Conservation (phyloP, 2,888 invertebrate species). For the Cheilosia scutellata region DNA sequence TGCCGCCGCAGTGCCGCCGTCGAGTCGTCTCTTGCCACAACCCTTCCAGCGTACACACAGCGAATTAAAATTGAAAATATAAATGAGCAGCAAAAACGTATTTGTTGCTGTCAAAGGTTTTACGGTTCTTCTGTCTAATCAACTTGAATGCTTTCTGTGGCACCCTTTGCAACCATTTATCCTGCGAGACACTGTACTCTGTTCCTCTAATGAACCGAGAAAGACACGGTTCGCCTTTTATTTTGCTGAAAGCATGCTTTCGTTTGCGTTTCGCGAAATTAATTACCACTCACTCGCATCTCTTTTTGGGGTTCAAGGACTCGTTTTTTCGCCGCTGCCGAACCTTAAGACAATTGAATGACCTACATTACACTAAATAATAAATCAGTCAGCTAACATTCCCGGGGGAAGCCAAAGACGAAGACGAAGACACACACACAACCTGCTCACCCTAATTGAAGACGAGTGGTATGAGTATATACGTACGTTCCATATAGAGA, state of each 20-base stretch:
- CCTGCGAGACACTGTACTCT: conserved; percentile 31
- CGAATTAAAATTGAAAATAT: conserved; percentile 69
- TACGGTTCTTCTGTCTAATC: conserved; percentile 57
- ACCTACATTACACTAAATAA: conserved; percentile 71
- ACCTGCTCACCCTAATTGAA: conserved; percentile 69
- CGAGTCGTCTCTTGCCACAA: conserved; percentile 24
- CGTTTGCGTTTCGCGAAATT: conserved; percentile 67
- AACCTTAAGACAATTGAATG: conserved; percentile 67
- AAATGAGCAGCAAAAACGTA: conserved; percentile 70
- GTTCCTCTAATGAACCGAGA: conserved; percentile 53
- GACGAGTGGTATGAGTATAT: conserved; percentile 22
- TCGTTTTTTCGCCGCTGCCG: conserved; percentile 20
- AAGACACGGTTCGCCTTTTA: conserved; percentile 33
- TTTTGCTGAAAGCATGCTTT: conserved; percentile 41
- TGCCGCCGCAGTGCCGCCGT: conserved; percentile 24
- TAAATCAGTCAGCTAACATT: conserved; percentile 66
- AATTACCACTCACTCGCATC: conserved; percentile 61
- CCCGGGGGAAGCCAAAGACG: background rate
- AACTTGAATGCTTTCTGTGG: conserved; percentile 43
- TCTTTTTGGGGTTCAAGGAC: conserved; percentile 62
- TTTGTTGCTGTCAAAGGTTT: conserved; percentile 72
- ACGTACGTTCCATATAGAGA: background rate
- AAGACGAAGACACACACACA: conserved; percentile 18
- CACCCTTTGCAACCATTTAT: conserved; percentile 36
- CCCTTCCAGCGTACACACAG: conserved; percentile 43